A percentile compares a stretch with the other conserved stretches of the same genome.
Evolutionary conservation across 2,113 vertebrate genomes (phyloP).

Genomic region (Crotalus viridis): DNA sequence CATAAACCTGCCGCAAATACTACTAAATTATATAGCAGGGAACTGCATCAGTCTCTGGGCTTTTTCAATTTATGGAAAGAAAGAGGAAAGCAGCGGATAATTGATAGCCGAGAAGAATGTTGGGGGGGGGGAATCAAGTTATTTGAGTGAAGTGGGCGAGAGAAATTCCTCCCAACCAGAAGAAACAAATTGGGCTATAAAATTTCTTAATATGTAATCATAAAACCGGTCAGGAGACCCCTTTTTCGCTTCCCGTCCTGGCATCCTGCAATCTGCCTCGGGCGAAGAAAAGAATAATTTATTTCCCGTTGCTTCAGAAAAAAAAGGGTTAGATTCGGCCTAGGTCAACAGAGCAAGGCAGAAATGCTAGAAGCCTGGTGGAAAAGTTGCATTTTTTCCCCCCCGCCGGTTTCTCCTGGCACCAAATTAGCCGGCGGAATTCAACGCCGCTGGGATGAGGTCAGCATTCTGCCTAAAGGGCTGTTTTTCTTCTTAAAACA

Average conservation of each 20-base stretch:
- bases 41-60: conserved; percentile 66
- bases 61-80: conserved; percentile 51
- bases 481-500: not conserved
- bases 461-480: not conserved
- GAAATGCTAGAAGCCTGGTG: not conserved
- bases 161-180: conserved; percentile 24
- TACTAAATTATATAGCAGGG: conserved; percentile 67
- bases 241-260: conserved; percentile 34
- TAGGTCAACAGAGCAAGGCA: not conserved
- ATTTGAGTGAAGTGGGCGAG: conserved; percentile 44
- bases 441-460: not conserved
- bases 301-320: conserved; percentile 32
- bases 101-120: conserved; percentile 67
- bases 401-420: not conserved
- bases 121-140: conserved; percentile 64
- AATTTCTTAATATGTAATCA: conserved; percentile 76
- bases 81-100: conserved; percentile 59
- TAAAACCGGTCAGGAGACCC: conserved; percentile 49
- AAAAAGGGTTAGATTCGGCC: conserved; percentile 7
- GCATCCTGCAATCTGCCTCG: conserved; percentile 41
- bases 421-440: not conserved
- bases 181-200: conserved; percentile 76
- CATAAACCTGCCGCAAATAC: conserved; percentile 65
- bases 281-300: conserved; percentile 61
- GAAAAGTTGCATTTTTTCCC: not conserved